Conservation (phyloP, 2,113 vertebrate genomes). For the Tauraco erythrolophus region DNA sequence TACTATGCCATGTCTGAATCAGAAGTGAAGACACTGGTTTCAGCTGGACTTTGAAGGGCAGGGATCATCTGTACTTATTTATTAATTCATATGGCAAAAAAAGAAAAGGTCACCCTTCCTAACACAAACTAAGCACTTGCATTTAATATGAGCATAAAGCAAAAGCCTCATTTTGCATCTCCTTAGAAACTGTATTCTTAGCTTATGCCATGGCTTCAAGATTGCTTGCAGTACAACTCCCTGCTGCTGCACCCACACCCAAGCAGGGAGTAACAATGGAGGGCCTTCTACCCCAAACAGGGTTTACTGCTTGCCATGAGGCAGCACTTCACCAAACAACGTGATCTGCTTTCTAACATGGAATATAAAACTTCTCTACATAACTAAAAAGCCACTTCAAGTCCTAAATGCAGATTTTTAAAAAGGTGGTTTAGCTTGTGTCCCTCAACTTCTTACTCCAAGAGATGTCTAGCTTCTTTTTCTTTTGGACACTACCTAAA, state of each 20-base stretch:
- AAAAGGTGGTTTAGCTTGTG: neutral
- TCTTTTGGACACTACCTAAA: neutral
- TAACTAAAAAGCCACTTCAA: neutral
- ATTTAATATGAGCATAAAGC: neutral
- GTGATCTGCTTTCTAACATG: accelerated
- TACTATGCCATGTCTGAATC: neutral
- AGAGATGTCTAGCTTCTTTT: neutral
- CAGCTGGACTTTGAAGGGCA: neutral
- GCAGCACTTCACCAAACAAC: neutral
- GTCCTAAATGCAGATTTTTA: neutral
- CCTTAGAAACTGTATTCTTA: neutral
- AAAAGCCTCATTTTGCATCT: neutral
- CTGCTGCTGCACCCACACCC: neutral
- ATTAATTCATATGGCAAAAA: neutral
- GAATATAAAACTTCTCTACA: accelerated
- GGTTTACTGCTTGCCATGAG: constrained; percentile 3
- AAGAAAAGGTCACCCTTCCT: neutral
- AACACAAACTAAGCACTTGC: neutral
- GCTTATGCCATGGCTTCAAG: neutral
- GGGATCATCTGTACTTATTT: accelerated
- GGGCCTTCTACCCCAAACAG: too few relatives aligned
- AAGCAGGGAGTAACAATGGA: neutral
- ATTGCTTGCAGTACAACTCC: neutral
- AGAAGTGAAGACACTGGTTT: neutral
- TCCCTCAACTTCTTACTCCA: neutral